A percentile compares a stretch with the other conserved stretches of the same genome.
phyloP scores from a whole-genome alignment of 2,113 vertebrate species.

The Electrona antarctica region DNA sequence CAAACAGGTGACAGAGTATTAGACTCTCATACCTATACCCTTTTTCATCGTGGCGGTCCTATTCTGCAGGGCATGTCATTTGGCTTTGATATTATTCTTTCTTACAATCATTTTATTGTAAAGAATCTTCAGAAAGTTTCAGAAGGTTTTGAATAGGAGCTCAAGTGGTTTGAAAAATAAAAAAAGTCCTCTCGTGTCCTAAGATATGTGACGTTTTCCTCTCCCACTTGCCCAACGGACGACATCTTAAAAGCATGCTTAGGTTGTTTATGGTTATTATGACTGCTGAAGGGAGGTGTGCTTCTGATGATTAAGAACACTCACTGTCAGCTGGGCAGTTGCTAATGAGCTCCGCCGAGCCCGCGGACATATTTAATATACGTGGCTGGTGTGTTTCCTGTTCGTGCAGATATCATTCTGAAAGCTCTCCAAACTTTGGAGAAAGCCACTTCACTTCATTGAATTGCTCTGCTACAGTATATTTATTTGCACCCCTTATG shows the following conservation, averaged over 20 bases:
- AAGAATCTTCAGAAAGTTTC: too few species aligned
- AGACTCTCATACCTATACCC: too few species aligned
- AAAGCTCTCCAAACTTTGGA: conserved; percentile 9
- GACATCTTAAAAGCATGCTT: conserved; percentile 21
- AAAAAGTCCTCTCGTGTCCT: too few species aligned
- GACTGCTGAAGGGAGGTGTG: conserved; percentile 3
- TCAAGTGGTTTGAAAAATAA: conserved; percentile 15
- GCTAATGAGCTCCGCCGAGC: conserved; percentile 48
- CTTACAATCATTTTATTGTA: too few species aligned
- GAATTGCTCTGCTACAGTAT: conserved; percentile 21
- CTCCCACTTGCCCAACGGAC: conserved; percentile 26
- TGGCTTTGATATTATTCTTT: background rate
- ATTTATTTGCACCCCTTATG: conserved; percentile 53
- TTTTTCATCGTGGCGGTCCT: too few species aligned
- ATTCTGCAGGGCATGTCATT: conserved; percentile 37
- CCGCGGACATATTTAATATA: conserved; percentile 39
- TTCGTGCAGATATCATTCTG: conserved; percentile 14
- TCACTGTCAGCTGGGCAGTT: conserved; percentile 47
- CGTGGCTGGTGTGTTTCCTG: conserved; percentile 21
- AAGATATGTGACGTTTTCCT: too few species aligned
- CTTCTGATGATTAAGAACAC: conserved; percentile 30
- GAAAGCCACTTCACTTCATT: conserved; percentile 19
- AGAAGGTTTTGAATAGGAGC: background rate
- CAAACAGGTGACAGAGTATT: too few species aligned
- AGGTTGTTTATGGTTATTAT: conserved; percentile 52